Base-by-base conservation (phyloP, 64 coral and sea anemone species). In the Hydrozoanthus tunicans region DNA sequence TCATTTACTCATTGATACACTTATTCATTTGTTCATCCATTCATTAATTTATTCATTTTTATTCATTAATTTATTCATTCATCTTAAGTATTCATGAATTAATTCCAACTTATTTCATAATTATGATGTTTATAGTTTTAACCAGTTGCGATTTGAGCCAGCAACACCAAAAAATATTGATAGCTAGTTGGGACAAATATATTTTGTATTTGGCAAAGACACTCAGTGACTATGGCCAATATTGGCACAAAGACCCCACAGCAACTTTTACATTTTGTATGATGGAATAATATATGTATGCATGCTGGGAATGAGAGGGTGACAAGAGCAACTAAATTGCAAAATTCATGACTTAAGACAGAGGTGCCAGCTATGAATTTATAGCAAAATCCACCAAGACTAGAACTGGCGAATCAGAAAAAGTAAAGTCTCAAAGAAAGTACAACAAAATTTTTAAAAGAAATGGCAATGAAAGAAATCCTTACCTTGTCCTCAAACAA, bases 371-470 rank as follows among this genome's bases (percentile, higher is more conserved):
- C 70, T 76, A 32, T 92, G 54, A 83, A 17, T 92, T 74, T 60
- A 92, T 54, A 23, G 90, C 83, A 56, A 63, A 70, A 24, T 76
- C 79, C 8, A 77, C 60, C 6, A 93, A 85, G 59, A 93, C 81
- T 69, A 69, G 65, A 69, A 69, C 65, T 69, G 13, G 65, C 13
- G 65, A 69, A 15, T 13, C 53, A 26, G 53, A 74, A 60, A 89
- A 60, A 20, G 20, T 59, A 77, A 89, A 89, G 70, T 62, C 69
- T 24, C 71, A 73, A 68, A 51, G 60, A 62, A 92, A 85, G 80
- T 92, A 92, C 72, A 92, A 92, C 91, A 92, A 92, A 54, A 85
- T 85, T 62, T 92, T 84, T 32, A n/a, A 64, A 59, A 7, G 58
- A 63, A 78, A 69, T 69, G 13, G 9, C 65, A 15, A 17, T 17